These are phyloP conservation scores for Nesogale talazaci DNA, from an alignment of 2,113 vertebrate species.

Conservation along the genomic window DNA sequence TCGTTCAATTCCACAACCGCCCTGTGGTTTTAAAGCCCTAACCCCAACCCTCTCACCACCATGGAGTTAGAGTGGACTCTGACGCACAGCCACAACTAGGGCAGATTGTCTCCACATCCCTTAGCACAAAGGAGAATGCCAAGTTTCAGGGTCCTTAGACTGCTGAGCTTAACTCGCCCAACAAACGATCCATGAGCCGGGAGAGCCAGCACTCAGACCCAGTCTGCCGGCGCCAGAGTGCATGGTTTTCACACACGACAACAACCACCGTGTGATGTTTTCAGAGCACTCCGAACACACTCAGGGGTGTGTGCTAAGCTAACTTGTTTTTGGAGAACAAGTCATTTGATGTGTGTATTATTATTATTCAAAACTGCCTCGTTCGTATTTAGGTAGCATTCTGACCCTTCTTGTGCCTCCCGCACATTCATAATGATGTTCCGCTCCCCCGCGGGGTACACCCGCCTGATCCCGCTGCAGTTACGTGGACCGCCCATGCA, in stretches of 20 bases:
- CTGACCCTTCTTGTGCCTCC: no score
- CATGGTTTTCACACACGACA: neutral
- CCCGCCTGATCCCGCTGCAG: no score
- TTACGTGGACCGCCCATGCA: no score
- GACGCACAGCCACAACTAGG: no score
- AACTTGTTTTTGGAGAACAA: neutral
- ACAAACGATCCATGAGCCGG: neutral
- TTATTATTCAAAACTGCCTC: no score
- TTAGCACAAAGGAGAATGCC: neutral
- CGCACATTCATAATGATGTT: no score
- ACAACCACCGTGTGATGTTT: neutral
- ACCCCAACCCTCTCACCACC: no score
- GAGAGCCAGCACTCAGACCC: neutral
- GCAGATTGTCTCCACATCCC: neutral
- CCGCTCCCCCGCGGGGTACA: no score
- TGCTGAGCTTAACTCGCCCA: neutral
- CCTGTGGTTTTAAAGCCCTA: neutral
- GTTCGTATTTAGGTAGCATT: no score
- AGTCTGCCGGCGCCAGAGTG: neutral
- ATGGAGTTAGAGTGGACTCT: no score
- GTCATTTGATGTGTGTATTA: no score
- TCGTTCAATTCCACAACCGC: neutral
- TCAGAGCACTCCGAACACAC: neutral
- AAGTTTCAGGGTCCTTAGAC: neutral
- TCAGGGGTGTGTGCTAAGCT: neutral